These are phyloP conservation scores for Macrosiphum euphorbiae DNA, from an alignment of 2,888 invertebrate genomes.

Conservation along the genomic window DNA sequence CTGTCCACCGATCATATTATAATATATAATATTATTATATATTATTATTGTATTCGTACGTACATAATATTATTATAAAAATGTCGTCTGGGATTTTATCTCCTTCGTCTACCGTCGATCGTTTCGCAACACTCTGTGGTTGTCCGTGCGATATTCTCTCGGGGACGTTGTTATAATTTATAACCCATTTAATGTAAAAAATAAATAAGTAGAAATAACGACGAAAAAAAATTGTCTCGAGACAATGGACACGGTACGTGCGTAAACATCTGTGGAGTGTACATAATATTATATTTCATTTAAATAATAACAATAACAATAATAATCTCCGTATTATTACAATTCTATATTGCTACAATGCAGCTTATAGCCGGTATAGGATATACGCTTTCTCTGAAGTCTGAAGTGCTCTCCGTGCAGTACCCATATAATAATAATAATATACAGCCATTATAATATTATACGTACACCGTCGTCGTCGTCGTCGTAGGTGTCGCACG, in stretches of 20 bases:
- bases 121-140: slow-evolving; percentile 32
- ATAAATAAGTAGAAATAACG: slow-evolving; percentile 34
- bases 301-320: slow-evolving; percentile 49
- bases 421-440: neutral
- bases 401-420: neutral
- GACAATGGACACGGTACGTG: slow-evolving; percentile 56
- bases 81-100: slow-evolving; percentile 37
- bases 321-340: slow-evolving; percentile 52
- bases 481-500: slow-evolving; percentile 55
- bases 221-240: slow-evolving; percentile 30
- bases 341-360: slow-evolving; percentile 17
- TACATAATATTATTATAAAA: neutral
- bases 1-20: neutral
- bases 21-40: neutral
- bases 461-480: neutral
- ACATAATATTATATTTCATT: slow-evolving; percentile 50
- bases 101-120: neutral
- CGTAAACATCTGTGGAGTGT: slow-evolving; percentile 45
- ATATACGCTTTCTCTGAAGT: slow-evolving; percentile 44
- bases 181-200: slow-evolving; percentile 26
- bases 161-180: slow-evolving; percentile 54
- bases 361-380: neutral
- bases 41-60: neutral
- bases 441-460: neutral
- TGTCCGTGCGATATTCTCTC: slow-evolving; percentile 41